Percentiles rank a stretch among this genome's conserved stretches.
These are phyloP conservation scores for Schrankia costaestrigalis DNA, from an alignment of 2,888 invertebrate genomes.

Conservation along the genomic window DNA sequence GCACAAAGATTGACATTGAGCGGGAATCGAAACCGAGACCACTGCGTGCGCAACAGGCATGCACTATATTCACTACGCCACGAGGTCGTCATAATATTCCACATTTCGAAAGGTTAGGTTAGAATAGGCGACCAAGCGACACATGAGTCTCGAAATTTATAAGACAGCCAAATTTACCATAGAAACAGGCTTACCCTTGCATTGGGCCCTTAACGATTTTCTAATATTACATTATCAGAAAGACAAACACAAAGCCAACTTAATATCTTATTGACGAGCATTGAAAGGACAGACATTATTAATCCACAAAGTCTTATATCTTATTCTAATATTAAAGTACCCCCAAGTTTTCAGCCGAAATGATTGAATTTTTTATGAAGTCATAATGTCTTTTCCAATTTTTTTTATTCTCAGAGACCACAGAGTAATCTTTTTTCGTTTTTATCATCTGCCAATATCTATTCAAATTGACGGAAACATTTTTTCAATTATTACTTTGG, in stretches of 20 bases:
- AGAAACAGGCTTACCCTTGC: too few relatives aligned
- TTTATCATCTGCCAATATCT: background rate
- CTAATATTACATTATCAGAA: conserved; percentile 15
- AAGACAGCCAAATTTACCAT: too few relatives aligned
- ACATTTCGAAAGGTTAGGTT: too few relatives aligned
- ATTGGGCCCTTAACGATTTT: background rate
- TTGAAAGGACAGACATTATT: conserved; percentile 16
- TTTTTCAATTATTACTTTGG: background rate
- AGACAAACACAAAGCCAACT: conserved; percentile 11
- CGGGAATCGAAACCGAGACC: too few relatives aligned
- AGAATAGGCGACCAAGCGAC: too few relatives aligned
- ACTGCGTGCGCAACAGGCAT: too few relatives aligned
- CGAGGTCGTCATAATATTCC: too few relatives aligned
- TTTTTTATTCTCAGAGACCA: background rate
- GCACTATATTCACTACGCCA: too few relatives aligned
- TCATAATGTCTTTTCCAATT: background rate
- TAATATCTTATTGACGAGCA: conserved; percentile 8
- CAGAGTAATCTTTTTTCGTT: background rate
- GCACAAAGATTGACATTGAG: too few relatives aligned
- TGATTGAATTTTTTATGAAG: conserved; percentile 11
- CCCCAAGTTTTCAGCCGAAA: conserved; percentile 7
- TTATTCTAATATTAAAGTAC: conserved; percentile 13
- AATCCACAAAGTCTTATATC: conserved; percentile 8
- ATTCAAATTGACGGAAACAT: background rate
- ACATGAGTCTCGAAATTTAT: too few relatives aligned